Evolutionary conservation across 2,888 invertebrate genomes (phyloP).

Genomic region (Polietes domitor): DNA sequence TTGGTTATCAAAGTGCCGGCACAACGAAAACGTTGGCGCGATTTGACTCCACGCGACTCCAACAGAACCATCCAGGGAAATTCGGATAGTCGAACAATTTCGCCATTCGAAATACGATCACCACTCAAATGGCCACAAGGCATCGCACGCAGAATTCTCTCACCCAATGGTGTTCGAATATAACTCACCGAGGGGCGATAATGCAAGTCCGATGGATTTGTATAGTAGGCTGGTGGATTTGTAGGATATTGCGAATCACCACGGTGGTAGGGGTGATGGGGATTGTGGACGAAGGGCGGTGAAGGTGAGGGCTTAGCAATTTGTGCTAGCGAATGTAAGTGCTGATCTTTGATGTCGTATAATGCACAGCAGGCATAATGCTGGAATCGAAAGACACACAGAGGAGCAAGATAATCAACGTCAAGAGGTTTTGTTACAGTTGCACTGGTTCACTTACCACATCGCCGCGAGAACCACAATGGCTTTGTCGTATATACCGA

Average conservation of each 20-base stretch:
- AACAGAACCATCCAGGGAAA: conserved; percentile 89
- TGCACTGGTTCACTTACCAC: conserved; percentile 42
- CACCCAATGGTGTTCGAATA: conserved; percentile 46
- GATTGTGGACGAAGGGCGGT: not conserved
- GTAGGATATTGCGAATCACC: not conserved
- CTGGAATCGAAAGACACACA: conserved; percentile 22
- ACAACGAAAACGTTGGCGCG: conserved; percentile 74
- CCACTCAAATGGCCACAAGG: conserved; percentile 82
- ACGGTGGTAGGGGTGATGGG: conserved; percentile 29
- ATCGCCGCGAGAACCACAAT: conserved; percentile 48
- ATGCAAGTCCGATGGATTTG: not conserved
- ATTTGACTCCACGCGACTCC: conserved; percentile 80
- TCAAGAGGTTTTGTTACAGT: not conserved
- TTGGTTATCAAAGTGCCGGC: conserved; percentile 70
- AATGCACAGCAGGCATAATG: conserved; percentile 55
- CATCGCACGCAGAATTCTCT: conserved; percentile 48
- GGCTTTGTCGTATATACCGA: conserved; percentile 30
- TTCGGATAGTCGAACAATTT: conserved; percentile 83
- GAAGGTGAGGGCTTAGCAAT: conserved; percentile 1
- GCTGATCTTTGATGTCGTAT: conserved; percentile 18
- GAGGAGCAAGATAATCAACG: too few species aligned
- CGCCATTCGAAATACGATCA: conserved; percentile 84
- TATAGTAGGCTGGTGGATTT: not conserved
- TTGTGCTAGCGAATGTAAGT: not conserved
- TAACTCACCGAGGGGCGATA: conserved; percentile 14